Conservation (phyloP, 2,888 invertebrate species). For the Eledone cirrhosa region DNA sequence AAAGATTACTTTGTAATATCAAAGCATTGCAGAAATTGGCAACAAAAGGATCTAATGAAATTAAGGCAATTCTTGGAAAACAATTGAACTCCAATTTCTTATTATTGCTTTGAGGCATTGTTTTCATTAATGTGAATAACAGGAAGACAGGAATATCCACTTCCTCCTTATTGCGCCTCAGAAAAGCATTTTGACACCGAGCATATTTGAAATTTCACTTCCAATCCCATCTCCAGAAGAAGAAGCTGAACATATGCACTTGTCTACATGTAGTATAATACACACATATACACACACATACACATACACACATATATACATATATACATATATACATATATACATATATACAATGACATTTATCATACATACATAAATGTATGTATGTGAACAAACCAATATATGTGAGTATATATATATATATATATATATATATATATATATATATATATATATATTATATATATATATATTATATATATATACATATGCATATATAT, state of each 20-base stretch:
- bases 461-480: neutral
- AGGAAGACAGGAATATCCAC: neutral
- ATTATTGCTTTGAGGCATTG: slow-evolving; percentile 12
- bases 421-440: neutral
- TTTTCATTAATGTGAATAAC: slow-evolving; percentile 19
- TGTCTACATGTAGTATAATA: neutral
- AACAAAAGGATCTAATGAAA: slow-evolving; percentile 23
- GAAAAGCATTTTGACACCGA: neutral
- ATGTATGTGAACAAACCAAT: no score
- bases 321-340: no score
- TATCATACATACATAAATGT: no score
- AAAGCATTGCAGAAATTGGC: neutral
- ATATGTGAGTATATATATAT: neutral
- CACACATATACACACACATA: no score
- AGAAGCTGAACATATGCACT: neutral
- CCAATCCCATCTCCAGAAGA: neutral
- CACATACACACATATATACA: no score
- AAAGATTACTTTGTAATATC: slow-evolving; percentile 11
- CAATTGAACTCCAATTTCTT: neutral
- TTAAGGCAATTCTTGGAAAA: slow-evolving; percentile 10
- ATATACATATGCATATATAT: neutral
- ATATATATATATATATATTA: neutral
- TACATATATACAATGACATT: no score
- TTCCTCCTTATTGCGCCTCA: neutral
- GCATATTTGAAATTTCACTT: slow-evolving; percentile 1